Evolutionary conservation across 2,113 vertebrate genomes (phyloP).

Genomic region (Cyprinodon tularosa): DNA sequence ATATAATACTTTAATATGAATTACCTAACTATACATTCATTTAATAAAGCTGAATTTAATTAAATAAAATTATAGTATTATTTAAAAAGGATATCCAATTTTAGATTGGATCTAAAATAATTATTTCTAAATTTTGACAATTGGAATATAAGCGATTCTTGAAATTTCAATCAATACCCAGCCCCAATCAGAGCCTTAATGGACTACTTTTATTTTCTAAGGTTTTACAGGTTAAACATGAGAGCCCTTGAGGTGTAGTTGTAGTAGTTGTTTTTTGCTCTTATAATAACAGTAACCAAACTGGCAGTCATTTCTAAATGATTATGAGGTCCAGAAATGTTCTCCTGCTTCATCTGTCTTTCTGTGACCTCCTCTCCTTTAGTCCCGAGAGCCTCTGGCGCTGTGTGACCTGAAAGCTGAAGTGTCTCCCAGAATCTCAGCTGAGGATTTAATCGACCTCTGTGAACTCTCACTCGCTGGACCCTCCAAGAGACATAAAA

Average conservation of each 20-base stretch:
- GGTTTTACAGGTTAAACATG: background rate
- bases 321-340: slow-evolving; percentile 10
- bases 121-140: too few relatives aligned
- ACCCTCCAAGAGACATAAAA: slow-evolving; percentile 86
- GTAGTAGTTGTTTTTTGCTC: background rate
- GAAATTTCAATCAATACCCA: too few relatives aligned
- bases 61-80: too few relatives aligned
- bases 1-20: too few relatives aligned
- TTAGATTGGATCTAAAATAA: too few relatives aligned
- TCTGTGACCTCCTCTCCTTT: slow-evolving; percentile 33
- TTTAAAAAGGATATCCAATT: background rate
- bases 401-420: slow-evolving; percentile 95
- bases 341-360: slow-evolving; percentile 15
- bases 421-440: slow-evolving; percentile 92
- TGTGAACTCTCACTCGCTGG: slow-evolving; percentile 87
- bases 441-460: slow-evolving; percentile 94
- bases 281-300: background rate
- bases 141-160: too few relatives aligned
- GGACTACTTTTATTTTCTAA: too few relatives aligned
- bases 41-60: too few relatives aligned
- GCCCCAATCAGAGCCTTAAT: too few relatives aligned
- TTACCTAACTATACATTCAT: too few relatives aligned
- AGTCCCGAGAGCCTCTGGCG: slow-evolving; percentile 92
- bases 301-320: background rate
- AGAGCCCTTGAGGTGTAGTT: background rate